Evolutionary conservation across 2,888 invertebrate genomes (phyloP).

Genomic region (Elmis aenea): DNA sequence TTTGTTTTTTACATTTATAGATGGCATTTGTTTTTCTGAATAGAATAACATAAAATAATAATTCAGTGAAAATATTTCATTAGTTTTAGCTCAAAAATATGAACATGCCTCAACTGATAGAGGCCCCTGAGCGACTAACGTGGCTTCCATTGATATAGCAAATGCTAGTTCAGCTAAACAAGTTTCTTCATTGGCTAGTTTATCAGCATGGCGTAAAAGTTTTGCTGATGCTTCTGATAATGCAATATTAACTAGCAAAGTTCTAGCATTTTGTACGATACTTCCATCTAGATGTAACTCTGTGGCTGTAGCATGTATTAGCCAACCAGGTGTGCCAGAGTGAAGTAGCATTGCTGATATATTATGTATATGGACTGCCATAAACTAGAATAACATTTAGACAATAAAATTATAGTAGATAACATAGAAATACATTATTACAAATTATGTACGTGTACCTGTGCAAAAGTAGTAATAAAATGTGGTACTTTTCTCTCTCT

Average conservation of each 20-base stretch:
- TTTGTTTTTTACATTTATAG: too few relatives aligned
- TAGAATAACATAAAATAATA: too few relatives aligned
- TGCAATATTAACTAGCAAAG: slow-evolving; percentile 68
- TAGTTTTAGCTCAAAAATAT: too few relatives aligned
- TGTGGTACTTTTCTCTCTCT: slow-evolving; percentile 72
- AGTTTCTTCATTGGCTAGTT: slow-evolving; percentile 50
- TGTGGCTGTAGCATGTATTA: slow-evolving; percentile 65
- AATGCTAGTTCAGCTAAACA: slow-evolving; percentile 69
- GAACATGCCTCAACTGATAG: slow-evolving; percentile 82
- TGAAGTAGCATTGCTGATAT: slow-evolving; percentile 60
- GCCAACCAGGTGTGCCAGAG: slow-evolving; percentile 62
- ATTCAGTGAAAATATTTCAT: too few relatives aligned
- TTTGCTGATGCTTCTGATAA: slow-evolving; percentile 62
- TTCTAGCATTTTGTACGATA: slow-evolving; percentile 62
- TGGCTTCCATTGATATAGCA: slow-evolving; percentile 69
- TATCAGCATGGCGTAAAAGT: slow-evolving; percentile 51
- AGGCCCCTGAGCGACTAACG: slow-evolving; percentile 75
- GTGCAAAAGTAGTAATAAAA: slow-evolving; percentile 76
- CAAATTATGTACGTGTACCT: slow-evolving; percentile 50
- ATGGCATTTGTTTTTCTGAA: too few relatives aligned
- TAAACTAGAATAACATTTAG: slow-evolving; percentile 56
- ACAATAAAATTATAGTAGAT: neutral
- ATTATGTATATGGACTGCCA: slow-evolving; percentile 78
- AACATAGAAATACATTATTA: slow-evolving; percentile 2
- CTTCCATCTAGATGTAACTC: slow-evolving; percentile 66